Evolutionary conservation across 2,797 vertebrate species (phyloP).

Genomic region (Eulemur albifrons): DNA sequence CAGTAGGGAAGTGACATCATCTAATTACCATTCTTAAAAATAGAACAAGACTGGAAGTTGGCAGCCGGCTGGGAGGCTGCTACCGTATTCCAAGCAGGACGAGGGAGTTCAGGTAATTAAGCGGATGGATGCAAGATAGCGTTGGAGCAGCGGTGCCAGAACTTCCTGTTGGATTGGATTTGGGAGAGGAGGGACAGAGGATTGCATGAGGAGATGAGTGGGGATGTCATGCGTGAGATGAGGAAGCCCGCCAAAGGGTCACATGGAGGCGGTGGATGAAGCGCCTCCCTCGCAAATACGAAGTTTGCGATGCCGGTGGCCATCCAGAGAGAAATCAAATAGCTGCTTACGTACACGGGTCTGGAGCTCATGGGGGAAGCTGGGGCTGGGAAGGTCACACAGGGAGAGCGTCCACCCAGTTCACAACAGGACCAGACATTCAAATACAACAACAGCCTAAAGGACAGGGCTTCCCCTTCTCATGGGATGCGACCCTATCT

Average conservation of each 20-base stretch:
- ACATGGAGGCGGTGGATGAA: neutral
- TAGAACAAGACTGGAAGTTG: neutral
- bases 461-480: neutral
- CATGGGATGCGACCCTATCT: neutral
- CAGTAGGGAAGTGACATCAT: neutral
- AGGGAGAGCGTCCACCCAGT: neutral
- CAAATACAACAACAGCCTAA: neutral
- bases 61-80: neutral
- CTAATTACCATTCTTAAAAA: neutral
- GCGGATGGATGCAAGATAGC: neutral
- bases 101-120: neutral
- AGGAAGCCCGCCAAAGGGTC: neutral
- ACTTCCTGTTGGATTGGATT: neutral
- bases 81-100: neutral
- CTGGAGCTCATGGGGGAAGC: neutral
- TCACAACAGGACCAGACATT: neutral
- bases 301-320: neutral
- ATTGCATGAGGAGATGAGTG: accelerated
- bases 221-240: neutral
- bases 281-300: neutral
- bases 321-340: neutral
- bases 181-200: neutral
- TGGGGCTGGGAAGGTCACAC: neutral
- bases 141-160: neutral
- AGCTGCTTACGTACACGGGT: no score